These are phyloP conservation scores for Cervus canadensis DNA, from an alignment of 2,113 vertebrate species.

Conservation along the genomic window DNA sequence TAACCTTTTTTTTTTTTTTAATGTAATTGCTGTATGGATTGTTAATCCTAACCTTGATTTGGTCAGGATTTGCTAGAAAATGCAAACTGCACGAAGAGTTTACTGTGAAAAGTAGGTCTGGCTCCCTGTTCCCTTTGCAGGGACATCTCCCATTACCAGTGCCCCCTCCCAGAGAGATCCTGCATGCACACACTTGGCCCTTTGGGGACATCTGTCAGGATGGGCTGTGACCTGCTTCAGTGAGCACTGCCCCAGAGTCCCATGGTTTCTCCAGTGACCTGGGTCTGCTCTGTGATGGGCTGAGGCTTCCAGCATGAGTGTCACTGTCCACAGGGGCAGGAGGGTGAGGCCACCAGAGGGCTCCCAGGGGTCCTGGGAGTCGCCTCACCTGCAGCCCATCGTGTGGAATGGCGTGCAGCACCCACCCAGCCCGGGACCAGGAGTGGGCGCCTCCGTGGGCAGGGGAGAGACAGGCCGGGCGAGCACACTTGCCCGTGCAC, in stretches of 20 bases:
- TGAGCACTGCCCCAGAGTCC: not conserved
- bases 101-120: not conserved
- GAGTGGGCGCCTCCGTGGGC: not conserved
- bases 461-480: not conserved
- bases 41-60: not conserved
- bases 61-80: not conserved
- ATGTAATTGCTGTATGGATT: not conserved
- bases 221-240: not conserved
- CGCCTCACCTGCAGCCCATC: not conserved
- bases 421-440: not conserved
- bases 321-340: not conserved
- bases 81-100: not conserved
- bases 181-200: not conserved
- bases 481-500: rapidly evolving
- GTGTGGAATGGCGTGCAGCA: not conserved
- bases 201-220: no score
- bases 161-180: not conserved
- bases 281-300: rapidly evolving
- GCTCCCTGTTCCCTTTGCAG: not conserved
- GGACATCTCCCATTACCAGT: not conserved
- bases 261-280: not conserved
- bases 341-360: not conserved
- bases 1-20: not conserved
- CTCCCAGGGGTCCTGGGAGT: not conserved
- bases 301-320: not conserved